Conservation (phyloP, 2,113 vertebrate genomes). For the Baryphthengus martii region DNA sequence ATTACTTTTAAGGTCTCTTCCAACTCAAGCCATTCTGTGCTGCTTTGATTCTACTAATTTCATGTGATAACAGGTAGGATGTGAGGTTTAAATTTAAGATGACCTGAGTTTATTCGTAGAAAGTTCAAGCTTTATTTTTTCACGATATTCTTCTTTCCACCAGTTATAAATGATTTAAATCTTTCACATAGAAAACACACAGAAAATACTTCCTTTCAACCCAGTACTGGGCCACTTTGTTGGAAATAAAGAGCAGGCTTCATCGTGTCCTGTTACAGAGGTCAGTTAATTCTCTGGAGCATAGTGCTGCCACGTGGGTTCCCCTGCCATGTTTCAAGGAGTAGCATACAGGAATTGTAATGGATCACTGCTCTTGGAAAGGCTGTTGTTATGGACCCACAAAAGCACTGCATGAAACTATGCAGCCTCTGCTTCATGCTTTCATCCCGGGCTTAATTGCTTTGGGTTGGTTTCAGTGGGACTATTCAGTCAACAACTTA, state of each 20-base stretch:
- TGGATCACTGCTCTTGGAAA: background rate
- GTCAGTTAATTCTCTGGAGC: background rate
- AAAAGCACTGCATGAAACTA: background rate
- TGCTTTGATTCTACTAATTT: too few species aligned
- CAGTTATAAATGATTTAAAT: background rate
- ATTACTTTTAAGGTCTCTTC: too few species aligned
- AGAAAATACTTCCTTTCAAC: background rate
- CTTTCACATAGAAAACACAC: background rate
- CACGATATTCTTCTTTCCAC: background rate
- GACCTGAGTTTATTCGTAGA: background rate
- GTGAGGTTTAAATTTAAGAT: background rate
- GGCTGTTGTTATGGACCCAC: background rate
- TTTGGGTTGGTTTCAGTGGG: background rate
- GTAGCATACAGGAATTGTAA: background rate
- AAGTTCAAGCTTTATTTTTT: background rate
- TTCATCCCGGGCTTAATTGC: background rate
- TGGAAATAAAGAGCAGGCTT: background rate
- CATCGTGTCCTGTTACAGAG: background rate
- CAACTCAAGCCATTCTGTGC: too few species aligned
- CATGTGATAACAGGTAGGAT: background rate
- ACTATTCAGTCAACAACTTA: background rate
- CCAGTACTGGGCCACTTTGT: background rate
- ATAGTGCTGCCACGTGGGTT: background rate
- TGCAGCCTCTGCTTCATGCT: background rate
- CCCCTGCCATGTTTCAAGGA: background rate